Base-by-base conservation (phyloP, 2,797 vertebrate species). In the Acrocephalus scirpaceus region DNA sequence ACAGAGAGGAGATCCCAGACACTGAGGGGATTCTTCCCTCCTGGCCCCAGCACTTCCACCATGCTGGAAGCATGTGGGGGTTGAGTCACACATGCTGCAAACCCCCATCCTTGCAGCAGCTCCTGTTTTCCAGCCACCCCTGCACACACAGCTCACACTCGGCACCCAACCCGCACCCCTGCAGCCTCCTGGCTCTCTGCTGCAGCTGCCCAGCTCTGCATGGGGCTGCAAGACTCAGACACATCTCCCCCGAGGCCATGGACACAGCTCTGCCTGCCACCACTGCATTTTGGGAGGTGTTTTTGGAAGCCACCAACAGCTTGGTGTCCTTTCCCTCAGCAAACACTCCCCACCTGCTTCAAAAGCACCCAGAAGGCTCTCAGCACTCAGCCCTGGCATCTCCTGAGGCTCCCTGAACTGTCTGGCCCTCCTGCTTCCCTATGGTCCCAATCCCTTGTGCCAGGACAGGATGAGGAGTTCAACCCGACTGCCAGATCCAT, bases 101-200 rank as follows among this genome's bases (percentile, higher is more conserved):
- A 57, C 27, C 44, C 47, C 60, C 25, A 3, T 77, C 86, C 85
- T 30, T 19, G 62, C 47, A 54, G 84, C 70, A 89, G 47, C 66
- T 88, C 30, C 1, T 1, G 2, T 22, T 73, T 16, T 5, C 30
- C 67, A 87, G 86, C 42, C 3, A 0, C 51, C 71, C 76, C 47
- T 5, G 7, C 60, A 8, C 1, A 1, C 51, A 15, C 15, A 6
- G 67, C 23, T 53, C 16, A 7, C 7, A 3, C 48, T 60, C 47
- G 32, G 15, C 86, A 56, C 80, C 79, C 19, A 34, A 3, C 11
- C 7, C 22, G 6, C 0, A 0, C 7, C 7, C 48, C 44, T 44
- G 29, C 78, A 72, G 27, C 54, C 7, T 8, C 67, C 34, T 9
- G 64, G 50, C 25, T 84, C 60, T 11, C 65, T 50, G 75, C 81